Conservation (phyloP, 2,888 invertebrate genomes). For the Eulithis testata region DNA sequence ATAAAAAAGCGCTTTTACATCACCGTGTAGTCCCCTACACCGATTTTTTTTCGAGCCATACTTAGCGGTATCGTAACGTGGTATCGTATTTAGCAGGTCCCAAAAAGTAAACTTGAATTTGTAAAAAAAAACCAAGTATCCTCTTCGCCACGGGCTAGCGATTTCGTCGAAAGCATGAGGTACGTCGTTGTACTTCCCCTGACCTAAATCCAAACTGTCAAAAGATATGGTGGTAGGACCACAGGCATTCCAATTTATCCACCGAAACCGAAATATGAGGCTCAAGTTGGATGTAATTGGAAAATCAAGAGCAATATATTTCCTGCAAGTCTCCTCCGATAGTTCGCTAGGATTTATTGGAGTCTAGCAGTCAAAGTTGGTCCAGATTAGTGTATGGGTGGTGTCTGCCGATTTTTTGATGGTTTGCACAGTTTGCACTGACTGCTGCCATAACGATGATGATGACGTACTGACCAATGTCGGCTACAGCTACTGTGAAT, state of each 20-base stretch:
- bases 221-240: constrained; percentile 15
- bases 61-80: no score
- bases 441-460: background rate
- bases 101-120: no score
- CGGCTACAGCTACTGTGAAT: no score
- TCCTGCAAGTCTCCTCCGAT: constrained; percentile 52
- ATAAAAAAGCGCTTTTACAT: no score
- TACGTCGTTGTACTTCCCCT: background rate
- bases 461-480: no score
- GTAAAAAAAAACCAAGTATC: no score
- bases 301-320: constrained; percentile 74
- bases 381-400: constrained; percentile 40
- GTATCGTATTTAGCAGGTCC: no score
- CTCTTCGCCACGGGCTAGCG: no score
- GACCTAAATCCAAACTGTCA: background rate
- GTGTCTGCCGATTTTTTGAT: constrained; percentile 39
- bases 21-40: no score
- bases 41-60: no score
- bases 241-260: constrained; percentile 44
- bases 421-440: constrained; percentile 19
- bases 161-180: no score
- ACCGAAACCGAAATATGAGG: constrained; percentile 67
- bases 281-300: constrained; percentile 73
- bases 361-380: constrained; percentile 52
- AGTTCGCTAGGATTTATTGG: constrained; percentile 51